A percentile compares a stretch with the other conserved stretches of the same genome.
Evolutionary conservation across 2,113 vertebrate species (phyloP).

Genomic region (Nannobrachium achirus): DNA sequence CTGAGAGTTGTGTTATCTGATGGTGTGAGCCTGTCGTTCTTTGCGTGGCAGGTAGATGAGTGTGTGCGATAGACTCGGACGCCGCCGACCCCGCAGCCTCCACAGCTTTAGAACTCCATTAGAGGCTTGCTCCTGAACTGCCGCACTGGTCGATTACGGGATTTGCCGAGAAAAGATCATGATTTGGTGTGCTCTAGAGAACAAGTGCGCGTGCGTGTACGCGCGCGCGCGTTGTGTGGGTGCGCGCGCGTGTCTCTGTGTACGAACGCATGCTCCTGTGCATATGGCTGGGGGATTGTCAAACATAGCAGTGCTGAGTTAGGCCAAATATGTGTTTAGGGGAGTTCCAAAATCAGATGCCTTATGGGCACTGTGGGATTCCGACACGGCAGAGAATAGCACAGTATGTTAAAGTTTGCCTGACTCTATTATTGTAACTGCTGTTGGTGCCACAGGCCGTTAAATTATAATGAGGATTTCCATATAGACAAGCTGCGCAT

Average conservation of each 20-base stretch:
- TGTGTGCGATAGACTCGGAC: no score
- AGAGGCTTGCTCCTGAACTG: no score
- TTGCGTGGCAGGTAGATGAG: not conserved
- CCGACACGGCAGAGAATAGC: slow-evolving; percentile 23
- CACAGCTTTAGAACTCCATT: no score
- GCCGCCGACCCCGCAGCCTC: no score
- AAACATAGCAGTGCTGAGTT: slow-evolving; percentile 9
- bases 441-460: not conserved
- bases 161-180: no score
- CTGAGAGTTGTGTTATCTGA: slow-evolving; percentile 11
- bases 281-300: not conserved
- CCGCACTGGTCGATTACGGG: no score
- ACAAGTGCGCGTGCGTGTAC: not conserved
- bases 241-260: not conserved
- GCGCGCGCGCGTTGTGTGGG: not conserved
- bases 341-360: slow-evolving; percentile 13
- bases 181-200: no score
- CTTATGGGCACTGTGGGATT: slow-evolving; percentile 14
- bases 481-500: not conserved
- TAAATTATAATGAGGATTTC: slow-evolving; percentile 5
- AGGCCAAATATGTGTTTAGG: slow-evolving; percentile 21
- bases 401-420: slow-evolving; percentile 10
- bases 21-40: slow-evolving; percentile 3
- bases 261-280: not conserved
- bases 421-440: slow-evolving; percentile 1